These are phyloP conservation scores for Murina feae DNA, from an alignment of 2,113 vertebrate species.

Conservation along the genomic window DNA sequence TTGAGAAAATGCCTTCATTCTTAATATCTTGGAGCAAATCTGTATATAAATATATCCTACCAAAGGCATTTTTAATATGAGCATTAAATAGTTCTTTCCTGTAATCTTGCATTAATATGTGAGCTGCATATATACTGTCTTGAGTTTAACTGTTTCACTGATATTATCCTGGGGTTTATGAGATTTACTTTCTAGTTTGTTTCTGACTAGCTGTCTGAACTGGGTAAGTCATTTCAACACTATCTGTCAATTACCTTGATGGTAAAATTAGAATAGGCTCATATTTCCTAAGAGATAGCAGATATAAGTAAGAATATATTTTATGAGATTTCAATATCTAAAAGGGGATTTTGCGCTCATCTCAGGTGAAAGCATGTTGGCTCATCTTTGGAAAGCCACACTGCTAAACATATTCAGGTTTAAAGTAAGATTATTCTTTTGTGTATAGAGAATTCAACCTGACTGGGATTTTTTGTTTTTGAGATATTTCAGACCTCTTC, in stretches of 20 bases:
- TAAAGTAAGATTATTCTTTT: slow-evolving; percentile 20
- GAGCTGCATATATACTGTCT: not conserved
- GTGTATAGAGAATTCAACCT: slow-evolving; percentile 2
- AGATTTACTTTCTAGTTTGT: slow-evolving; percentile 36
- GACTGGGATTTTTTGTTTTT: not conserved
- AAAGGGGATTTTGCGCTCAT: slow-evolving; percentile 48
- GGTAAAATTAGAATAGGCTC: slow-evolving; percentile 46
- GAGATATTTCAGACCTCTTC: not conserved
- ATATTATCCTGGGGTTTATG: not conserved
- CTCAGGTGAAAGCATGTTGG: not conserved
- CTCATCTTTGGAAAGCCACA: slow-evolving; percentile 20
- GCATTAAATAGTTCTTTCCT: not conserved
- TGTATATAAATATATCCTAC: not conserved
- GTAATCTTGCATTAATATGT: not conserved
- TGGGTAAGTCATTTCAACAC: slow-evolving; percentile 20
- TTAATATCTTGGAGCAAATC: not conserved
- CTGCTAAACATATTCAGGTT: slow-evolving; percentile 3
- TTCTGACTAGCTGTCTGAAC: slow-evolving; percentile 29
- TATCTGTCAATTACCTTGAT: slow-evolving; percentile 11
- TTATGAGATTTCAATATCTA: slow-evolving; percentile 46
- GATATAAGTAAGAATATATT: slow-evolving; percentile 15
- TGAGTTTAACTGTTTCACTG: not conserved
- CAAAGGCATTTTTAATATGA: slow-evolving; percentile 24
- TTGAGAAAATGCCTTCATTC: not conserved
- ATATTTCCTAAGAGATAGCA: slow-evolving; percentile 32